Conservation (phyloP, 2,113 vertebrate genomes). For the Murina feae region DNA sequence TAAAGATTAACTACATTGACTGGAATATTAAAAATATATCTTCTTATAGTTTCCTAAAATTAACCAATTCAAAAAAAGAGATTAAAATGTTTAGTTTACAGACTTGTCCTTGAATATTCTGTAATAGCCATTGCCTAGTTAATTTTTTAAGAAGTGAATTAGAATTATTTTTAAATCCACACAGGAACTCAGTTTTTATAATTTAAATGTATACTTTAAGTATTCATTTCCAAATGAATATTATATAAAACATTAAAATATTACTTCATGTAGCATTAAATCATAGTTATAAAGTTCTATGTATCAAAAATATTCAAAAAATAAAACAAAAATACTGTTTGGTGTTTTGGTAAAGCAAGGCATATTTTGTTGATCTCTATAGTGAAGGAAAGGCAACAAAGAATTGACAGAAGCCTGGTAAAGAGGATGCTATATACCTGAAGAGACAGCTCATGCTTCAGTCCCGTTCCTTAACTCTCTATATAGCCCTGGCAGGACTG, state of each 20-base stretch:
- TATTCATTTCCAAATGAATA: background rate
- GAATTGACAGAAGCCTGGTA: background rate
- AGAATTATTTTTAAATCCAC: background rate
- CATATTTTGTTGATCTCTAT: background rate
- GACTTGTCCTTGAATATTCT: background rate
- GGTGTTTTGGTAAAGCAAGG: background rate
- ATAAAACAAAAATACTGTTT: background rate
- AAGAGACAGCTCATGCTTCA: background rate
- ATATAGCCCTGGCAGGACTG: background rate
- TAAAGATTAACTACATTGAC: background rate
- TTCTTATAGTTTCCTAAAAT: conserved; percentile 9
- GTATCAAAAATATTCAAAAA: background rate
- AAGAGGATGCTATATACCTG: no score
- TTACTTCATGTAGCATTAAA: background rate
- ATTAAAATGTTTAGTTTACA: conserved; percentile 24
- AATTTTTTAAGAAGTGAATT: background rate
- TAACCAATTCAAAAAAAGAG: conserved; percentile 6
- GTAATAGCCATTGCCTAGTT: background rate
- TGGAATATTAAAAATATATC: background rate
- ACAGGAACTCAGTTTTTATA: background rate
- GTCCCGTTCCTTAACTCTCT: background rate
- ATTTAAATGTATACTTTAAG: background rate
- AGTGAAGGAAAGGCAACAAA: background rate
- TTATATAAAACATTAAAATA: background rate
- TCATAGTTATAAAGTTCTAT: background rate